Conservation (phyloP, 2,113 vertebrate species). For the Malaclemys terrapin region DNA sequence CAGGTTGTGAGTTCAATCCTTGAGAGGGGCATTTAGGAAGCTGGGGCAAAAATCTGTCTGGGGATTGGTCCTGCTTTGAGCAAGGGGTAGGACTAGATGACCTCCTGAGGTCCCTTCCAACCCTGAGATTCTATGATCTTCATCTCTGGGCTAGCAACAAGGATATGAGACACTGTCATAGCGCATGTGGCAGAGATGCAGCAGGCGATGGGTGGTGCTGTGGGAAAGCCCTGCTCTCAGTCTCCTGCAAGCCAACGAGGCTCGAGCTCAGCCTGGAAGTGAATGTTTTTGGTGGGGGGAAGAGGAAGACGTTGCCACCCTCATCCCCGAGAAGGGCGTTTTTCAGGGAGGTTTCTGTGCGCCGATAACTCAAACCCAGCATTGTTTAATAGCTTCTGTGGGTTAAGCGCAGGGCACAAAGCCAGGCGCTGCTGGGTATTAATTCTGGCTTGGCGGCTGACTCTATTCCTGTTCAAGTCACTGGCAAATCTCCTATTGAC, state of each 20-base stretch:
- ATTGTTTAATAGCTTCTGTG: not conserved
- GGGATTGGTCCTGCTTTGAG: no score
- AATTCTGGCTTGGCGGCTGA: not conserved
- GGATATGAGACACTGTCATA: not conserved
- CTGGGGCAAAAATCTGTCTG: no score
- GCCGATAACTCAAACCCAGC: not conserved
- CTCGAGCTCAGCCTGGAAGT: fast-evolving
- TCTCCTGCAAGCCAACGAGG: fast-evolving
- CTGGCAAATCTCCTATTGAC: fast-evolving
- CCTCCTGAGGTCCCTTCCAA: no score
- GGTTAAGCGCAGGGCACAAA: no score
- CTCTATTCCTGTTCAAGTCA: not conserved
- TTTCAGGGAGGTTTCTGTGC: not conserved
- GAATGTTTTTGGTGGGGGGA: not conserved
- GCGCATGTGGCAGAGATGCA: not conserved
- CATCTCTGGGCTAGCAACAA: not conserved
- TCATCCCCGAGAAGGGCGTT: not conserved
- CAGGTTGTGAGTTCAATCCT: no score
- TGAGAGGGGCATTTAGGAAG: no score
- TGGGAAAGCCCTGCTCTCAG: not conserved
- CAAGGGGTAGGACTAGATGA: no score
- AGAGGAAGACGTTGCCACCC: not conserved
- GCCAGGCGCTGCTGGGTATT: not conserved
- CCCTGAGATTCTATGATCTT: fast-evolving
- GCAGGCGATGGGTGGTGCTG: fast-evolving